A percentile compares a stretch with the other conserved stretches of the same genome.
These are phyloP conservation scores for Himantopus leucocephalus DNA, from an alignment of 2,113 vertebrate genomes.

Conservation along the genomic window DNA sequence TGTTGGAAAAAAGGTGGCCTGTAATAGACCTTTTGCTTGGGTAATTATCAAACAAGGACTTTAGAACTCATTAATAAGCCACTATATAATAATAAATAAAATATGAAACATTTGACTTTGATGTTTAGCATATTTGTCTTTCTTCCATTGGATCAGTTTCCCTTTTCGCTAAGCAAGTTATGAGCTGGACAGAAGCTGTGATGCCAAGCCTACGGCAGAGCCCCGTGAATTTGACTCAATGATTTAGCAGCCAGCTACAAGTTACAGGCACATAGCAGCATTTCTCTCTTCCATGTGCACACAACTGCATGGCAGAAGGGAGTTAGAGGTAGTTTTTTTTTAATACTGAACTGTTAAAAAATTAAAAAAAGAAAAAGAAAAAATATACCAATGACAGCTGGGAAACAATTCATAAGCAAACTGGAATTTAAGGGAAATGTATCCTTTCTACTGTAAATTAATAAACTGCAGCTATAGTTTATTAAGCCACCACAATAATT, in stretches of 20 bases:
- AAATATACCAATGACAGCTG: not conserved
- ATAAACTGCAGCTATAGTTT: constrained; percentile 28
- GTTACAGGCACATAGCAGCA: not conserved
- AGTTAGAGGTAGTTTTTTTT: not conserved
- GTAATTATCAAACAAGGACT: not conserved
- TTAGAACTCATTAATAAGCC: not conserved
- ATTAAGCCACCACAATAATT: constrained; percentile 48
- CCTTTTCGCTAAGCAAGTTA: not conserved
- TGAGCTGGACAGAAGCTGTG: not conserved
- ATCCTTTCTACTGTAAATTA: constrained; percentile 16
- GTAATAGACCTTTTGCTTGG: not conserved
- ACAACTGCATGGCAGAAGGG: not conserved
- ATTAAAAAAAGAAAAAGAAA: not conserved
- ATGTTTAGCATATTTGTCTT: not conserved
- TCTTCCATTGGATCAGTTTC: not conserved
- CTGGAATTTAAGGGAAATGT: not conserved
- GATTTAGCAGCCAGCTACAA: not conserved
- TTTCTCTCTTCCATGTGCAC: not conserved
- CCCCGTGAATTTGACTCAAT: accelerated
- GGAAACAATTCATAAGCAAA: not conserved
- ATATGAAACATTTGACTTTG: not conserved
- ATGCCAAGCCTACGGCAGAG: not conserved
- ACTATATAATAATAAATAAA: not conserved
- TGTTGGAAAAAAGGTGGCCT: not conserved
- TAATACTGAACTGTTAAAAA: not conserved